Base-by-base conservation (phyloP, 2,113 vertebrate genomes). In the Hirundichthys speculiger region DNA sequence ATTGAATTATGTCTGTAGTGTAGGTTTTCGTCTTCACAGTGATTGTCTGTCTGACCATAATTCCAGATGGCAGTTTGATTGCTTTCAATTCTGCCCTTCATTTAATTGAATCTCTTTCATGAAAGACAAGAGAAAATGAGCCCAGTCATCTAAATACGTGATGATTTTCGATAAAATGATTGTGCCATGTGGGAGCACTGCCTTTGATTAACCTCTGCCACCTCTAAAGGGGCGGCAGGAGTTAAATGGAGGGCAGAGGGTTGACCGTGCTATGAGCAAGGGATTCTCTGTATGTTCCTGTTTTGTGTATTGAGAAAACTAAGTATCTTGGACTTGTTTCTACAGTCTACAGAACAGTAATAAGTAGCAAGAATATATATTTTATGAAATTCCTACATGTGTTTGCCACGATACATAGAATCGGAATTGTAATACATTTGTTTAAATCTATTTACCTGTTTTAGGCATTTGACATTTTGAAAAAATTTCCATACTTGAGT, bases 21-120 rank as follows among this genome's bases (percentile, higher is more conserved):
- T 69, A 64, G 42, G 50, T 60, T 73, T 61, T 58, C 50, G 22
- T 69, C 16, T 20, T 15, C 19, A 4, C 19, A 48, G 24, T 27
- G 20, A 65, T 75, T 66, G 69, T 74, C 75, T 56, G 45, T 60
- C 75, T 65, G 61, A 69, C 42, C 42, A 24, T 76, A 64, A 81
- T 83, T 82, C 67, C 78, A 86, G 73, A 83, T 78, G 73, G 82
- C 77, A 71, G 43, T 56, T 74, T 83, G 69, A 84, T 83, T 76
- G 77, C 64, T 65, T 66, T 64, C 66, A 51, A 18, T 81, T 84
- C 52, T 71, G 57, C 46, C 41, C 50, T 66, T 75, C 40, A 58
- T 74, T 83, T 86, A 65, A 80, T 83, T 69, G 51, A 63, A 87
- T 79, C 27, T 58, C 30, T 57, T 68, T 56, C 60, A 62, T 69